phyloP scores from a whole-genome alignment of 2,888 invertebrate genomes.

The Chymomyza procnemis region DNA sequence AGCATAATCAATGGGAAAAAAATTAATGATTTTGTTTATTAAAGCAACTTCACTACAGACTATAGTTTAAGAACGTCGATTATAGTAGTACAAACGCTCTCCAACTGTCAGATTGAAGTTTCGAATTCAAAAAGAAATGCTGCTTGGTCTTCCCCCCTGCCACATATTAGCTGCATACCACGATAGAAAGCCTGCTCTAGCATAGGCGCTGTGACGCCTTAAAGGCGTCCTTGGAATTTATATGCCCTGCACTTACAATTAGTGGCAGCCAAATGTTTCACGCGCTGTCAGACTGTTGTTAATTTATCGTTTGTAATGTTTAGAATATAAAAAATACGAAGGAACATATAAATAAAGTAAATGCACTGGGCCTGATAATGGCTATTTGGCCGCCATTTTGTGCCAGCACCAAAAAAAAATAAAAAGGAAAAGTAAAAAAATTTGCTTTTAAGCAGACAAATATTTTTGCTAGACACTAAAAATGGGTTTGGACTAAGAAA shows the following conservation, averaged over 20 bases:
- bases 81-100: no score
- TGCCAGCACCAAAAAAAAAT: no score
- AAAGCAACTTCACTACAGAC: no score
- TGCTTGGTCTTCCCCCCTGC: no score
- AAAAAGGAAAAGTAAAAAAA: slow-evolving; percentile 44
- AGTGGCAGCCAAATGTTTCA: slow-evolving; percentile 56
- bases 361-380: slow-evolving; percentile 3
- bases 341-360: neutral
- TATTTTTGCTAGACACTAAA: slow-evolving; percentile 38
- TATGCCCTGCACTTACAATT: slow-evolving; percentile 56
- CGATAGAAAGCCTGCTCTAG: neutral
- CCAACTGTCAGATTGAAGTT: no score
- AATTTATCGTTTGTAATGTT: slow-evolving; percentile 69
- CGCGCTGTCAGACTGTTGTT: slow-evolving; percentile 46
- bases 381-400: slow-evolving; percentile 46
- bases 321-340: slow-evolving; percentile 47
- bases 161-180: no score
- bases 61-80: no score
- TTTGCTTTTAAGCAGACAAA: slow-evolving; percentile 56
- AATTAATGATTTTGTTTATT: no score
- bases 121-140: no score
- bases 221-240: slow-evolving; percentile 40
- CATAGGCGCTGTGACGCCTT: neutral
- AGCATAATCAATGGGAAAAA: no score
- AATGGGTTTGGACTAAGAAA: slow-evolving; percentile 51